Conservation (phyloP, 2,888 invertebrate species). For the Sisyra terminalis region DNA sequence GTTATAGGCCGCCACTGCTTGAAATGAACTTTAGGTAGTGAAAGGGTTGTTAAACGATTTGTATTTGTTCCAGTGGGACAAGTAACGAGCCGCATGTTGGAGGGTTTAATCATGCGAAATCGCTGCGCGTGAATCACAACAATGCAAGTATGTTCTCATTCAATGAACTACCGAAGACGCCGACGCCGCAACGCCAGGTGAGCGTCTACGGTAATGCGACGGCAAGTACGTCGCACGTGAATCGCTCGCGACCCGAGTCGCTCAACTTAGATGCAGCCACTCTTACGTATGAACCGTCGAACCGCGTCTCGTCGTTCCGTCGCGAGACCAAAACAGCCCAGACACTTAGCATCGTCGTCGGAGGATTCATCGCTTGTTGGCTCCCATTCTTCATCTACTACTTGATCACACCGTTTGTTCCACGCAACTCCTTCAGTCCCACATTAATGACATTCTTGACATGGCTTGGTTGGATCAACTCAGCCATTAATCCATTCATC, state of each 20-base stretch:
- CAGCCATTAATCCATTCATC: constrained; percentile 80
- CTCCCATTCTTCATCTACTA: constrained; percentile 75
- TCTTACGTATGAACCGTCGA: constrained; percentile 30
- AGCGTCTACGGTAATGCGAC: not conserved
- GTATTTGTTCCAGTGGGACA: no score
- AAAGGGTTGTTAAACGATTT: no score
- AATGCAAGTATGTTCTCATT: not conserved
- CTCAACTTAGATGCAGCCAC: constrained; percentile 34
- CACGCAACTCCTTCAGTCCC: constrained; percentile 38
- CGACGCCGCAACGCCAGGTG: not conserved
- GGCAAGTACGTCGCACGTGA: constrained; percentile 25
- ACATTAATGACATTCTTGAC: constrained; percentile 59
- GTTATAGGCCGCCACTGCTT: no score
- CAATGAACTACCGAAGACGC: no score
- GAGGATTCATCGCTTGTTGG: constrained; percentile 80
- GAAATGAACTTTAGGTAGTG: no score
- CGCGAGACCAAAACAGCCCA: constrained; percentile 80
- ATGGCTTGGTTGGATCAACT: constrained; percentile 84
- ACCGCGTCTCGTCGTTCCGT: constrained; percentile 47
- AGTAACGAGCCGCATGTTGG: not conserved
- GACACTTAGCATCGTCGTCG: constrained; percentile 72
- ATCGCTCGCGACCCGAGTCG: constrained; percentile 32
- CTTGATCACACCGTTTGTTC: constrained; percentile 61
- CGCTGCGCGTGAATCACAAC: constrained; percentile 20
- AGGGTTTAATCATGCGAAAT: constrained; percentile 14